Percentiles rank a stretch among this genome's conserved stretches.
These are phyloP conservation scores for Ditylenchus dipsaci DNA, from an alignment of 1,140 invertebrate species.

Conservation along the genomic window DNA sequence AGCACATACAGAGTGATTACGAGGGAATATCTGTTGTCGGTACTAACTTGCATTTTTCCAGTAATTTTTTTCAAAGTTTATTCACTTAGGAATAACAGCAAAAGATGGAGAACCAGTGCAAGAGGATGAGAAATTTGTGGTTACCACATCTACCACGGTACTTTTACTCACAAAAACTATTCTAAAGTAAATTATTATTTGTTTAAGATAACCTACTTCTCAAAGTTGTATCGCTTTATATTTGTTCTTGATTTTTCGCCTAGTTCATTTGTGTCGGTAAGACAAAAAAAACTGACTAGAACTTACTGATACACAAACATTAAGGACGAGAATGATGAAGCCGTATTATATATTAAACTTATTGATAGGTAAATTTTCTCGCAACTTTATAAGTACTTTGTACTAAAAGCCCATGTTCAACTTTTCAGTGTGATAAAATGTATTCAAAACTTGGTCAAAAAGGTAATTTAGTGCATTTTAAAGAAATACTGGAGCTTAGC, in stretches of 20 bases:
- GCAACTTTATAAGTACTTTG: no score
- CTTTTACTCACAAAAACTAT: no score
- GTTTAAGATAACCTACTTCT: constrained; percentile 27
- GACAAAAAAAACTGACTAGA: constrained; percentile 10
- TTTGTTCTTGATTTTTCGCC: constrained; percentile 77
- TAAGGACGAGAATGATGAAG: constrained; percentile 66
- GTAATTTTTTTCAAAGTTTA: constrained; percentile 5
- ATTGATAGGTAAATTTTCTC: constrained; percentile 52
- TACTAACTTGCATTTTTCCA: neutral
- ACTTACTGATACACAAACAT: constrained; percentile 27
- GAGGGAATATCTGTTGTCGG: neutral
- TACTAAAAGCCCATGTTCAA: no score
- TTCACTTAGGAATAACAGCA: constrained; percentile 17
- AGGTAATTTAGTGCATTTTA: constrained; percentile 62
- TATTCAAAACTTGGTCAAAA: constrained; percentile 66
- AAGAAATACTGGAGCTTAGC: no score
- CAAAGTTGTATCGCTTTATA: constrained; percentile 61
- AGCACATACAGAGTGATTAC: neutral
- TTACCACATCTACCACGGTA: neutral
- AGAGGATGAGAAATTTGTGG: neutral
- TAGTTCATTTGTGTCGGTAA: constrained; percentile 70
- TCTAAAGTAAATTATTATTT: no score
- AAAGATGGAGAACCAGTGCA: constrained; percentile 11
- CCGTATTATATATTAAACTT: constrained; percentile 71
- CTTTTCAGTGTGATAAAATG: constrained; percentile 64